Base-by-base conservation (phyloP, 2,888 invertebrate species). In the Erannis defoliaria region DNA sequence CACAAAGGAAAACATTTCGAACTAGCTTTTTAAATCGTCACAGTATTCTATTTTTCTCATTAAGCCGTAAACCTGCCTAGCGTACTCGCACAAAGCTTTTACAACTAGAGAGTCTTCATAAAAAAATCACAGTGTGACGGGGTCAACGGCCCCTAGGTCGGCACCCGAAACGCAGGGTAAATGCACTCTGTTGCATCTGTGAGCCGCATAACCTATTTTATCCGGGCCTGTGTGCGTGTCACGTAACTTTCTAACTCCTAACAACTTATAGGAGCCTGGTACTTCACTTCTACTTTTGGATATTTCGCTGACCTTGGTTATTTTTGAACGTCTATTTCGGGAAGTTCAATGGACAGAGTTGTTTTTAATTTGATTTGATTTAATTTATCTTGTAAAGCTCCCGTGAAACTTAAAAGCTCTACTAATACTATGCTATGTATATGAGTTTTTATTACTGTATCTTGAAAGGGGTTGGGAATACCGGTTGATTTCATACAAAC, bases 151-250 rank as follows among this genome's bases (percentile, higher is more conserved):
- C 84, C 62, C 65, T 67, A 70, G 77, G 76, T 74, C 78, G 75
- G 78, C 78, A 82, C 82, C 85, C 85, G 82, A 84, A 84, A 81
- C 78, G 75, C 77, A 80, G 84, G 82, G 80, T 85, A 82, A 70
- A 78, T 83, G 85, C 85, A 85, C 85, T 85, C 83, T 72, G 70
- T 70, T 72, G 78, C 81, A 77, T 70, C 68, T 68, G 68, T 71
- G 70, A 62, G 70, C 60, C 10, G 19, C 51, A 6, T 60, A 60
- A 60, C 51, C 56, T 56, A 64, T 64, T 56, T 61, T 54, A 55
- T 45, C 57, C 50, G 35, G n/a, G 55, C 54, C 31, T 70, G 72
- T 66, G 69, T 69, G 61, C 71, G 75, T 76, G 76, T 69, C 70
- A 65, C 75, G 58, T 62, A 69, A 70, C 73, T 73, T 73, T 72